Evolutionary conservation across 64 coral and sea anemone species (phyloP).

Genomic region (Montipora efflorescens): DNA sequence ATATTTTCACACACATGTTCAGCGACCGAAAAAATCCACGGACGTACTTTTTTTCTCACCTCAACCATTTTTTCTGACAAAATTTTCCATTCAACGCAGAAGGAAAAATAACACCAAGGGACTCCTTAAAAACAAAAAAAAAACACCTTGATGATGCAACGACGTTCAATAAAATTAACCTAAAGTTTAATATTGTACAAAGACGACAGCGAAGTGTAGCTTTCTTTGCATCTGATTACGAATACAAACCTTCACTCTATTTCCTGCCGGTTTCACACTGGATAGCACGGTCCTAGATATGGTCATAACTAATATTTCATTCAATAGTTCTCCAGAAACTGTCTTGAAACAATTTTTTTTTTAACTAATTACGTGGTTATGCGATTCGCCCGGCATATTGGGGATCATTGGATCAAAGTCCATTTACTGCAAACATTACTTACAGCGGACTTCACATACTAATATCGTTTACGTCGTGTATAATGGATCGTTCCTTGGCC

Average conservation of each 20-base stretch:
- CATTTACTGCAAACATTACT: too few species aligned
- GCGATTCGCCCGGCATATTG: too few species aligned
- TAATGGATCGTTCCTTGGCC: too few species aligned
- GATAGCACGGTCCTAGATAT: neutral
- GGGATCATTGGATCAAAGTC: too few species aligned
- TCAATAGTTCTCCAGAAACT: neutral
- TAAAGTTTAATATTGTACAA: neutral
- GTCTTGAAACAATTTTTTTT: neutral
- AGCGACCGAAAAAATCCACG: too few species aligned
- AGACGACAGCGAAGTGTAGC: too few species aligned
- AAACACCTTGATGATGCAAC: neutral
- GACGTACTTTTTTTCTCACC: neutral
- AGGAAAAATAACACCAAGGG: neutral
- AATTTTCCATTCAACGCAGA: neutral
- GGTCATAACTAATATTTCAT: slow-evolving; percentile 20
- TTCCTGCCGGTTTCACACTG: neutral
- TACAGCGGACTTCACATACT: too few species aligned
- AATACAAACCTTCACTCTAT: neutral
- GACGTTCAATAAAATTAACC: neutral
- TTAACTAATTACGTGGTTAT: too few species aligned
- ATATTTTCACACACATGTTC: too few species aligned
- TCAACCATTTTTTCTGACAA: neutral
- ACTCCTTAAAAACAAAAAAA: neutral
- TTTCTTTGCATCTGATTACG: too few species aligned
- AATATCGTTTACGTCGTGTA: too few species aligned